Evolutionary conservation across 1,140 invertebrate species (phyloP), one percentile per base, ranked within the genome.

Genomic region (Microplitis mediator): DNA sequence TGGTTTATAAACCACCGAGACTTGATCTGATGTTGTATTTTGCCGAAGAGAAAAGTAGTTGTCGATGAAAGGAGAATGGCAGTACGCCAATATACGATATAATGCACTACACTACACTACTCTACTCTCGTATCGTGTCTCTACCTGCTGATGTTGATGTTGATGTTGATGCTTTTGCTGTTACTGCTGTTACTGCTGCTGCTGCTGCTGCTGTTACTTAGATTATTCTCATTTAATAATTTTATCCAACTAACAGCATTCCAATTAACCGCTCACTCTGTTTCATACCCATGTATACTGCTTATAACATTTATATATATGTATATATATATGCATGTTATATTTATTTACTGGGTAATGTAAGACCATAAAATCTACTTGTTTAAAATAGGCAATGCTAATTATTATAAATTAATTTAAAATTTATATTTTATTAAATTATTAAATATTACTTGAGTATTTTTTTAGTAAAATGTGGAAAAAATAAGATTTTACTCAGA

Each of bases 341-440:
- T 76, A 73, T 75, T 77, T 77, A 80, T 74, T 77, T 23, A 71
- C 75, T 39, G 56, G 70, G 61, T 6, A 14, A 60, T 14, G 32
- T 14, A 14, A 5, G 3, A 63, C 61, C 71, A 75, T 81, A 81
- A 79, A 81, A 78, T 76, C 76, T 75, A 75, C 78, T 76, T 67
- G 76, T 79, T 77, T 65, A 23, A 74, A 76, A 78, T 75, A 67
- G 72, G 69, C 72, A 69, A 68, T 62, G 16, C 50, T 52, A 36
- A 64, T 8, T 3, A 60, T 16, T 16, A 69, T 36, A 77, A 76
- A 83, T 84, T 80, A 83, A 84, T 82, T 85, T 86, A 79, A 75
- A 82, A 84, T 80, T 73, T 85, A 82, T 23, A 23, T 23, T 23
- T 23, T 23, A 23, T 23, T 23, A 23, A 23, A 23, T 23, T 23